A percentile compares a stretch with the other conserved stretches of the same genome.
Evolutionary conservation across 2,888 invertebrate genomes (phyloP).

Genomic region (Bembecia ichneumoniformis): DNA sequence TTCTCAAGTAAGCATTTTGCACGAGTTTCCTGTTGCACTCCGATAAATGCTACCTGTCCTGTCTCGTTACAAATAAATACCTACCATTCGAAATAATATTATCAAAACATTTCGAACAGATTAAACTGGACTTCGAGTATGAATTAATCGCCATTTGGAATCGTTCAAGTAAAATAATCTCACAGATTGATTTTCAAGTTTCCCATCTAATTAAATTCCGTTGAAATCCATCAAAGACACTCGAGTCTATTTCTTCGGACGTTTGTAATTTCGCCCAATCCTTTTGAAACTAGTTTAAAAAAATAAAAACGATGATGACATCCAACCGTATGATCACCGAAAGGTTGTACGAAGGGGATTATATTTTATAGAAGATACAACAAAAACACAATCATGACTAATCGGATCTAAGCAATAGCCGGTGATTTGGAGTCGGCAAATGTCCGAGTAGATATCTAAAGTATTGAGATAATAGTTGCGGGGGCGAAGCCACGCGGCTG

Average conservation of each 20-base stretch:
- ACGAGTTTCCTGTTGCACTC: conserved; percentile 37
- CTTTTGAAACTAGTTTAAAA: conserved; percentile 42
- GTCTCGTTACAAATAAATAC: conserved; percentile 3
- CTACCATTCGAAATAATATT: not conserved
- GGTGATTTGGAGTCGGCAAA: conserved; percentile 62
- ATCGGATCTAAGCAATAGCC: conserved; percentile 66
- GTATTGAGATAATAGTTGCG: conserved; percentile 68
- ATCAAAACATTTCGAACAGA: too few relatives aligned
- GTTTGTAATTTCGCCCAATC: conserved; percentile 38
- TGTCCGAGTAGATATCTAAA: conserved; percentile 68
- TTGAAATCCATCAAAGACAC: conserved; percentile 42
- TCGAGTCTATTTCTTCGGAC: conserved; percentile 27
- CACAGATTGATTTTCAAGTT: conserved; percentile 43
- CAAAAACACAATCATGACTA: conserved; percentile 68
- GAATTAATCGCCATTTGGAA: conserved; percentile 2
- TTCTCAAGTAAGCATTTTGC: conserved; percentile 37
- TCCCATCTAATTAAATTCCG: conserved; percentile 45
- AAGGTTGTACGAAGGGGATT: conserved; percentile 31
- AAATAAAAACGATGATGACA: conserved; percentile 14
- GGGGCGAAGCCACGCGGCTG: conserved; percentile 28
- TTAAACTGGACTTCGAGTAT: not conserved
- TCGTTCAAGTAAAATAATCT: conserved; percentile 51
- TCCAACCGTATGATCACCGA: conserved; percentile 8
- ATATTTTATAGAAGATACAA: conserved; percentile 54
- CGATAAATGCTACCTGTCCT: not conserved